These are phyloP conservation scores for Ormyrus pomaceus DNA, from an alignment of 2,888 invertebrate species.

Conservation along the genomic window DNA sequence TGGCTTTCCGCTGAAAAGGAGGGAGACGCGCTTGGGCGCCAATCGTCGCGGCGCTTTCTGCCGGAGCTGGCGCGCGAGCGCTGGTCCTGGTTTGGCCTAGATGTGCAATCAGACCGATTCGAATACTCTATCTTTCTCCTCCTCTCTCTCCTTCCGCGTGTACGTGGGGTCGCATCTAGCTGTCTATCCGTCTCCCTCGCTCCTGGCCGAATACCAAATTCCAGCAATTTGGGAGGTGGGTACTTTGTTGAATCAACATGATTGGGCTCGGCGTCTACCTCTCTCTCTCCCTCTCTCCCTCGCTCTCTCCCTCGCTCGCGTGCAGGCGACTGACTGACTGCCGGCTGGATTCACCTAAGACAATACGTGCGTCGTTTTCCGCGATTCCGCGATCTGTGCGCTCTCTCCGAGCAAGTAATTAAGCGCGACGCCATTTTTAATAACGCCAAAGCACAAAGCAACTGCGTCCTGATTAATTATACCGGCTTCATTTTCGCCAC, in stretches of 20 bases:
- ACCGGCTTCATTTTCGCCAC: constrained; percentile 39
- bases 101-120: constrained; percentile 75
- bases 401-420: neutral
- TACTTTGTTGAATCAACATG: constrained; percentile 76
- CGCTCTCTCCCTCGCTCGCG: neutral
- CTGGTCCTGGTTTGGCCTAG: constrained; percentile 74
- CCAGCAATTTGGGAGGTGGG: constrained; percentile 75
- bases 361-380: constrained; percentile 42
- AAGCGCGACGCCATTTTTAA: constrained; percentile 23
- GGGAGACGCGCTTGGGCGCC: constrained; percentile 59
- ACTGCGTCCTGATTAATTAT: constrained; percentile 31
- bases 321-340: neutral
- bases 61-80: constrained; percentile 64
- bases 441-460: constrained; percentile 9
- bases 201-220: constrained; percentile 76
- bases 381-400: neutral
- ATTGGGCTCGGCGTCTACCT: constrained; percentile 71
- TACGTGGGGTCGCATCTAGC: constrained; percentile 58
- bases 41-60: constrained; percentile 74
- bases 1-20: constrained; percentile 55
- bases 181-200: constrained; percentile 59
- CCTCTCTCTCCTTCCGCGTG: constrained; percentile 1
- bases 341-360: constrained; percentile 28
- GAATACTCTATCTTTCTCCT: constrained; percentile 52
- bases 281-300: neutral